phyloP scores from a whole-genome alignment of 2,113 vertebrate genomes.

The Gasterosteus aculeatus region DNA sequence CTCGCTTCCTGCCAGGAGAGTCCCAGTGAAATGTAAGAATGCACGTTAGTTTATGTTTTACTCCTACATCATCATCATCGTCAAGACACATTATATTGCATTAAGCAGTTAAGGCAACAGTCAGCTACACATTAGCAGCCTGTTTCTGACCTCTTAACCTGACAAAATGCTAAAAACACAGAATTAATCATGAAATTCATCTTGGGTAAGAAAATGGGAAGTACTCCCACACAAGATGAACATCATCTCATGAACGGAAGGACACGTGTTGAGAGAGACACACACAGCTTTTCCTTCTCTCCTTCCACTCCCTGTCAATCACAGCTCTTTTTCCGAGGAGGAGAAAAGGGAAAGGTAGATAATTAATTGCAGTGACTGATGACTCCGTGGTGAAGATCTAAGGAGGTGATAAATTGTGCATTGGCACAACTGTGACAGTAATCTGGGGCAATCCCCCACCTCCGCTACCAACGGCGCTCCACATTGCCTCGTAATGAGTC shows the following conservation, averaged over 20 bases:
- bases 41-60: background rate
- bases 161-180: background rate
- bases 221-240: slow-evolving; percentile 3
- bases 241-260: background rate
- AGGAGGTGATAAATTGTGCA: slow-evolving; percentile 61
- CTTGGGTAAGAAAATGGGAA: background rate
- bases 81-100: no score
- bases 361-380: slow-evolving; percentile 72
- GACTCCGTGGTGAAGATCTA: slow-evolving; percentile 50
- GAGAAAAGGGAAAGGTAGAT: slow-evolving; percentile 44
- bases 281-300: slow-evolving; percentile 4
- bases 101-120: background rate
- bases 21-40: slow-evolving; percentile 40
- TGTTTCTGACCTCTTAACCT: background rate
- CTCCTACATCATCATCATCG: background rate
- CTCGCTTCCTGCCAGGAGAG: slow-evolving; percentile 42
- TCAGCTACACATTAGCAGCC: background rate
- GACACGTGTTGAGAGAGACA: background rate
- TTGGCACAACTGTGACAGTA: slow-evolving; percentile 59
- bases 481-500: slow-evolving; percentile 32
- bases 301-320: slow-evolving; percentile 33
- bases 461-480: slow-evolving; percentile 35
- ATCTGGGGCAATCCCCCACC: slow-evolving; percentile 51
- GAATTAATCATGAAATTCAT: background rate
- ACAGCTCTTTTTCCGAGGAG: slow-evolving; percentile 19